phyloP scores from a whole-genome alignment of 1,140 invertebrate genomes.

The Oryctes rhinoceros region DNA sequence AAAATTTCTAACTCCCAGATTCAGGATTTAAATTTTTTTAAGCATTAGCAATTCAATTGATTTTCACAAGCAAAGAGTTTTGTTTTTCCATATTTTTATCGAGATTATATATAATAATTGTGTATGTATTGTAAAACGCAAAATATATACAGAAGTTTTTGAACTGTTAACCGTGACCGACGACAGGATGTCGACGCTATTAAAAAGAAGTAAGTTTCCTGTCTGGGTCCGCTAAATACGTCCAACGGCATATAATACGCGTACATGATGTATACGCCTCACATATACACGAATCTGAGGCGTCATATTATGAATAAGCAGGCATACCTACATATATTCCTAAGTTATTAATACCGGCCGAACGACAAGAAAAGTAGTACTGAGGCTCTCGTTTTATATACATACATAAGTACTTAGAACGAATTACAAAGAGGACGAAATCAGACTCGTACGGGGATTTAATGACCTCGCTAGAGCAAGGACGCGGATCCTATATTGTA shows the following conservation, averaged over 20 bases:
- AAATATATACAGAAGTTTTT: slow-evolving; percentile 26
- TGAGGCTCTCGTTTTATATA: slow-evolving; percentile 12
- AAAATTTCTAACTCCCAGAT: no score
- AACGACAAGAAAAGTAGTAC: neutral
- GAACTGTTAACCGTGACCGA: slow-evolving; percentile 40
- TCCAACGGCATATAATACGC: neutral
- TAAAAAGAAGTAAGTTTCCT: slow-evolving; percentile 41
- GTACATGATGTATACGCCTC: neutral
- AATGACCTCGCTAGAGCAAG: neutral
- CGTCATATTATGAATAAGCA: slow-evolving; percentile 9
- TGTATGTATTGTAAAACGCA: neutral
- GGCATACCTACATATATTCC: neutral
- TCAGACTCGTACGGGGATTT: neutral
- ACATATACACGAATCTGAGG: neutral
- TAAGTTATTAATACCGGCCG: neutral
- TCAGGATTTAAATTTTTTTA: no score
- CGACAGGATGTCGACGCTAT: slow-evolving; percentile 40
- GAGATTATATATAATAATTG: neutral
- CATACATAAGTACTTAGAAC: neutral
- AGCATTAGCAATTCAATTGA: no score
- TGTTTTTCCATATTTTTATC: no score
- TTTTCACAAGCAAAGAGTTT: no score
- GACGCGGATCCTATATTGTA: neutral
- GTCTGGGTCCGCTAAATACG: slow-evolving; percentile 39
- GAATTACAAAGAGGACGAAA: neutral